Evolutionary conservation across 2,113 vertebrate genomes (phyloP).

Genomic region (Gila orcuttii): DNA sequence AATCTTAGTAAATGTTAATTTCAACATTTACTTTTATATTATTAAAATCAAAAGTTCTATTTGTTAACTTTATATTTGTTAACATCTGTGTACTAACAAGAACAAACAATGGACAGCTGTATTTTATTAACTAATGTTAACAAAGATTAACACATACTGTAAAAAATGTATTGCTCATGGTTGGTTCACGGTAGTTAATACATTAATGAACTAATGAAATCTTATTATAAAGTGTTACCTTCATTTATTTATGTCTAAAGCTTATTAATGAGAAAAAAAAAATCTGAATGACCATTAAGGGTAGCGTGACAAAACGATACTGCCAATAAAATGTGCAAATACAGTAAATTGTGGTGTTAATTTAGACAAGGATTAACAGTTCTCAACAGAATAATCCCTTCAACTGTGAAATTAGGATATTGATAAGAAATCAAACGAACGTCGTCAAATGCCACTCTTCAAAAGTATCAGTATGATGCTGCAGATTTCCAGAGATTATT

Average conservation of each 20-base stretch:
- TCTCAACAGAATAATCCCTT: background rate
- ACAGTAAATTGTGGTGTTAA: background rate
- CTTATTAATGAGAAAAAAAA: background rate
- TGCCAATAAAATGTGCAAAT: background rate
- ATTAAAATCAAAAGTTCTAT: no score
- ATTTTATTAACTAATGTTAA: no score
- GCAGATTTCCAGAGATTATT: background rate
- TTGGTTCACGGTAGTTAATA: no score
- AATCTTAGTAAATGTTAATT: no score
- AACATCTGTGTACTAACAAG: no score
- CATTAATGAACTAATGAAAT: no score
- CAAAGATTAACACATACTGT: no score
- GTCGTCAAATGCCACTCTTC: background rate
- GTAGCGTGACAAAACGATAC: background rate
- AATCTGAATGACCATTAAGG: background rate
- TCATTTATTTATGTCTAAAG: background rate
- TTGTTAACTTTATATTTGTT: no score
- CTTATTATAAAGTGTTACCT: no score
- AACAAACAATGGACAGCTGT: no score
- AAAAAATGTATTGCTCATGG: no score
- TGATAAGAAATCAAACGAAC: background rate
- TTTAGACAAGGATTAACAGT: background rate
- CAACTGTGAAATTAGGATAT: background rate
- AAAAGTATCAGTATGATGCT: background rate
- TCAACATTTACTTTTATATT: no score